Conservation (phyloP, 2,797 vertebrate genomes). For the Phataginus tricuspis region DNA sequence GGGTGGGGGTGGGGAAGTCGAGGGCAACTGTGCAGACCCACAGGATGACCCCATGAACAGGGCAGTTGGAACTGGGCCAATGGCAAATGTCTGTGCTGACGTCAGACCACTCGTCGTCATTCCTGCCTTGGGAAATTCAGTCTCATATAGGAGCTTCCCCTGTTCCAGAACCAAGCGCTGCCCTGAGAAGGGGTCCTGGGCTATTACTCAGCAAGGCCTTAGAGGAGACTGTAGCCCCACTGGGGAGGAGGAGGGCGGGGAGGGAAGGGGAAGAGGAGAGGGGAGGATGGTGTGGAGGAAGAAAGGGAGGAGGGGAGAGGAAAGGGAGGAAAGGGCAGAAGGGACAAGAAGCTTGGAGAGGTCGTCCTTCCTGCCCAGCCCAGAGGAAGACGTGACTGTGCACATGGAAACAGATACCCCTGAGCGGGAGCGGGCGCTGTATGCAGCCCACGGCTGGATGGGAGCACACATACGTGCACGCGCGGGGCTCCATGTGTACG, state of each 20-base stretch:
- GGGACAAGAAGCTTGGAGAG: neutral
- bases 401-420: neutral
- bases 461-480: rapidly evolving
- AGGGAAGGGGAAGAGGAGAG: neutral
- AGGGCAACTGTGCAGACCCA: neutral
- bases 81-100: neutral
- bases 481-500: rapidly evolving
- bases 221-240: no score
- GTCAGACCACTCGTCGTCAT: neutral
- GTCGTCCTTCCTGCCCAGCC: neutral
- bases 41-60: neutral
- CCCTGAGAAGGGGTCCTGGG: neutral
- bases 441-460: rapidly evolving
- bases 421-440: neutral
- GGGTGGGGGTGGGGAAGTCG: neutral
- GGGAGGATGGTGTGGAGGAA: neutral
- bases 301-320: neutral
- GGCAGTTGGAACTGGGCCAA: neutral
- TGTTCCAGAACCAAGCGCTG: neutral
- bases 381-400: neutral
- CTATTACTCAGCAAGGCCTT: neutral
- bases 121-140: neutral
- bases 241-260: neutral
- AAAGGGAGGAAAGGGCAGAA: neutral
- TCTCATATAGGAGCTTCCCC: neutral